phyloP scores from a whole-genome alignment of 2,888 invertebrate species.

The Fissipunctia ypsillon region DNA sequence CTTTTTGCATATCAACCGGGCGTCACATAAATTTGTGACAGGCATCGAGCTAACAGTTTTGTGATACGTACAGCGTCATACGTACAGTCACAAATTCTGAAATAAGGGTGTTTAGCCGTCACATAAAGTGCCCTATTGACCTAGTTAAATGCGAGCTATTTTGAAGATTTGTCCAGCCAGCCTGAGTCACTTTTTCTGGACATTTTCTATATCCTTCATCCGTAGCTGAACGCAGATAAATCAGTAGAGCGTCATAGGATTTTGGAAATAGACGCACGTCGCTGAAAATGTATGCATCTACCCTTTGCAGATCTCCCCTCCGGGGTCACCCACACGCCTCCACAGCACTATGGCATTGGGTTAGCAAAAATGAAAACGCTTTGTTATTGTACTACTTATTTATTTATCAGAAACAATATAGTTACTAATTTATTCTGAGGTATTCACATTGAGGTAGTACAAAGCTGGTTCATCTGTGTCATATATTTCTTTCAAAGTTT shows the following conservation, averaged over 20 bases:
- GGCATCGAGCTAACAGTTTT: too few species aligned
- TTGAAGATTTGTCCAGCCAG: too few species aligned
- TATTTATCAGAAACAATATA: slow-evolving; percentile 13
- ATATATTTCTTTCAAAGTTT: slow-evolving; percentile 89
- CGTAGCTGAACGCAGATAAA: not conserved
- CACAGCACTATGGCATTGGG: not conserved
- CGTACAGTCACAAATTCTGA: too few species aligned
- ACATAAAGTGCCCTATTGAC: too few species aligned
- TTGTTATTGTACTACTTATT: slow-evolving; percentile 10
- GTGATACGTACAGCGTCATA: too few species aligned
- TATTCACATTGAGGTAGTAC: slow-evolving; percentile 83
- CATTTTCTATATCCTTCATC: not conserved
- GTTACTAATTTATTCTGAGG: slow-evolving; percentile 43
- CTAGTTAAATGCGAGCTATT: too few species aligned
- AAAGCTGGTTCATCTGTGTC: slow-evolving; percentile 88
- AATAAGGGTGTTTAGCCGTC: too few species aligned
- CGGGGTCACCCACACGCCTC: not conserved
- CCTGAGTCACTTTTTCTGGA: too few species aligned
- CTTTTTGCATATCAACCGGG: too few species aligned
- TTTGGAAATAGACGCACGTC: not conserved
- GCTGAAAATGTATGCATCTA: not conserved
- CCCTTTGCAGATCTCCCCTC: not conserved
- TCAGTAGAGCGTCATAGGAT: not conserved
- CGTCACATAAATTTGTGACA: too few species aligned
- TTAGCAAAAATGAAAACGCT: slow-evolving; percentile 12